These are phyloP conservation scores for Ctenoplectra terminalis DNA, from an alignment of 1,140 invertebrate species.

Conservation along the genomic window DNA sequence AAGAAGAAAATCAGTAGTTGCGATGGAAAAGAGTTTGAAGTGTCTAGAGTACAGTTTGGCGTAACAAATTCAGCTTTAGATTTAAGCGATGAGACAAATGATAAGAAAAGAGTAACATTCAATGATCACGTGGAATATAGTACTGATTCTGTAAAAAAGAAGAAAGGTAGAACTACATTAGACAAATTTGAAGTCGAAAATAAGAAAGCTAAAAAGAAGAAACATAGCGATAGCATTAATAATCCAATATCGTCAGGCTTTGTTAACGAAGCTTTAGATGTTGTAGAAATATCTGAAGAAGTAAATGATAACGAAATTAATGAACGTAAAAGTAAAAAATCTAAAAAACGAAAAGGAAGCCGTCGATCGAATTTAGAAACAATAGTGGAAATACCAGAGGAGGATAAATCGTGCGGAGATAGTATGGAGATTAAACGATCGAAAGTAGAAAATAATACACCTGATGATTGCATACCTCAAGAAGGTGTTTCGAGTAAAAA, in stretches of 20 bases:
- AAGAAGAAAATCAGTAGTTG: conserved; percentile 69
- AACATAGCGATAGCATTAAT: conserved; percentile 19
- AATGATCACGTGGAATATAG: conserved; percentile 78
- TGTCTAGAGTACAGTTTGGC: conserved; percentile 71
- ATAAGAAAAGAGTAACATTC: conserved; percentile 78
- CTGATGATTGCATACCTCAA: not conserved
- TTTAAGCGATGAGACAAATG: conserved; percentile 73
- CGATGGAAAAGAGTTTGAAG: conserved; percentile 73
- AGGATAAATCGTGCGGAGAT: conserved; percentile 56
- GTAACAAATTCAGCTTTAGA: conserved; percentile 77
- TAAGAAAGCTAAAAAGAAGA: conserved; percentile 70
- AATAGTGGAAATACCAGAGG: conserved; percentile 73
- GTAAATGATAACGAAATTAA: conserved; percentile 73
- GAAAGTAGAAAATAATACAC: conserved; percentile 22
- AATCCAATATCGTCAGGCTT: conserved; percentile 36
- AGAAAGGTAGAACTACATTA: conserved; percentile 70
- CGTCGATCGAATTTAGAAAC: conserved; percentile 72
- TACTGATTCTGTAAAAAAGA: conserved; percentile 71
- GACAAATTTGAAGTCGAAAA: conserved; percentile 79
- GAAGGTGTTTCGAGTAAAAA: conserved; percentile 37
- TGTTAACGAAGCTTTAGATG: conserved; percentile 73
- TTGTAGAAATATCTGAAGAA: conserved; percentile 63
- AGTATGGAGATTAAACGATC: not conserved
- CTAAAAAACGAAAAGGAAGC: conserved; percentile 59
- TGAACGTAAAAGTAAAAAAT: conserved; percentile 67